Evolutionary conservation across 2,888 invertebrate species (phyloP).

Genomic region (Melolontha melolontha): DNA sequence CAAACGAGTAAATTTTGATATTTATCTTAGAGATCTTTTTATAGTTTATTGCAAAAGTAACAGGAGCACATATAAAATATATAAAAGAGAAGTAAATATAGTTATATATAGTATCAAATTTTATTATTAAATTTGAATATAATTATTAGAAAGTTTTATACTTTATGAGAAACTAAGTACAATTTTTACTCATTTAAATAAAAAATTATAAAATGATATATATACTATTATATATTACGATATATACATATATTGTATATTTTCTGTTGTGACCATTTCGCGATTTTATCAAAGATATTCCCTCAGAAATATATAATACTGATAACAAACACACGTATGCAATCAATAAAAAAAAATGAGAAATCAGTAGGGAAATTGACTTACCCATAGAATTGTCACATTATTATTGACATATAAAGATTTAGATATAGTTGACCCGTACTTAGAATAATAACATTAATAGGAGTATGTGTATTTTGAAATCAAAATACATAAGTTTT

Average conservation of each 20-base stretch:
- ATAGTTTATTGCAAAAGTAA: conserved; percentile 20
- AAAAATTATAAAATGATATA: conserved; percentile 18
- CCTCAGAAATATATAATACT: conserved; percentile 16
- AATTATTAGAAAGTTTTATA: conserved; percentile 40
- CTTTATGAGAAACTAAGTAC: conserved; percentile 34
- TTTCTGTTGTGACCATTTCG: conserved; percentile 23
- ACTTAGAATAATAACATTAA: conserved; percentile 63
- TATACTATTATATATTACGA: conserved; percentile 12
- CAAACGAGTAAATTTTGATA: background rate
- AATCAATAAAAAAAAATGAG: conserved; percentile 56
- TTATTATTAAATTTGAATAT: conserved; percentile 34
- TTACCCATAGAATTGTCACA: conserved; percentile 58
- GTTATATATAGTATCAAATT: conserved; percentile 37
- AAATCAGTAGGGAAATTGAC: conserved; percentile 57
- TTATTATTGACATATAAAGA: conserved; percentile 64
- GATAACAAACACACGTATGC: conserved; percentile 58
- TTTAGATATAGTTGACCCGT: conserved; percentile 65
- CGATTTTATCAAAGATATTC: conserved; percentile 16
- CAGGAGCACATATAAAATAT: conserved; percentile 24
- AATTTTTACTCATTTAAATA: conserved; percentile 36
- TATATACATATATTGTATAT: conserved; percentile 21
- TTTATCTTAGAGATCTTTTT: conserved; percentile 3
- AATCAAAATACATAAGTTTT: conserved; percentile 60
- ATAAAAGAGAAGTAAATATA: conserved; percentile 32
- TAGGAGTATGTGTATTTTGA: conserved; percentile 61